Conservation (phyloP, 2,113 vertebrate species). For the Camelus dromedarius region DNA sequence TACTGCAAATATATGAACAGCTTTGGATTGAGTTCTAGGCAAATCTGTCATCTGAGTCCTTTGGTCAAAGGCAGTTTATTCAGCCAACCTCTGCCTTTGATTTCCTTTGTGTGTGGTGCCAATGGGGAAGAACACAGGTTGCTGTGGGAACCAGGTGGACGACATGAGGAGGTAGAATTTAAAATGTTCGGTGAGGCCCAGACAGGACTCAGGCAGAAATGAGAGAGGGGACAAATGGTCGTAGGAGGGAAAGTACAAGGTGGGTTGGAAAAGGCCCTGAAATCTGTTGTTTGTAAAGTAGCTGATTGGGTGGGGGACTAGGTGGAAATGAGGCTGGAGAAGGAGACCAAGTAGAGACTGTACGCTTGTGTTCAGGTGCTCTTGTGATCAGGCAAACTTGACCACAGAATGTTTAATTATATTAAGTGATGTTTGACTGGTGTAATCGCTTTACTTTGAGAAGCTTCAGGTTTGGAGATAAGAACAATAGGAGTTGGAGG, state of each 20-base stretch:
- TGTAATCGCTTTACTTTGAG: not conserved
- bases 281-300: not conserved
- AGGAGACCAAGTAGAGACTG: not conserved
- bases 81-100: not conserved
- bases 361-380: not conserved
- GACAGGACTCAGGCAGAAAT: not conserved
- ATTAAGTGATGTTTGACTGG: not conserved
- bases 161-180: not conserved
- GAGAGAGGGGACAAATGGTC: not conserved
- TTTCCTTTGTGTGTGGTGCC: not conserved
- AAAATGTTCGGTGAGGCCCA: not conserved
- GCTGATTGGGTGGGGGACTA: too few relatives aligned
- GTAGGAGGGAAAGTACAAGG: not conserved
- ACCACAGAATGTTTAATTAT: not conserved
- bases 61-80: not conserved
- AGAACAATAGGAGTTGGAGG: not conserved
- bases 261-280: not conserved
- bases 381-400: fast-evolving
- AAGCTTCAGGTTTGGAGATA: not conserved
- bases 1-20: not conserved
- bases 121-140: not conserved
- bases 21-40: not conserved
- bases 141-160: too few relatives aligned
- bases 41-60: not conserved
- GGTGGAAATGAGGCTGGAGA: not conserved